Evolutionary conservation across 1,140 invertebrate species (phyloP).

Genomic region (Conus ventricosus): DNA sequence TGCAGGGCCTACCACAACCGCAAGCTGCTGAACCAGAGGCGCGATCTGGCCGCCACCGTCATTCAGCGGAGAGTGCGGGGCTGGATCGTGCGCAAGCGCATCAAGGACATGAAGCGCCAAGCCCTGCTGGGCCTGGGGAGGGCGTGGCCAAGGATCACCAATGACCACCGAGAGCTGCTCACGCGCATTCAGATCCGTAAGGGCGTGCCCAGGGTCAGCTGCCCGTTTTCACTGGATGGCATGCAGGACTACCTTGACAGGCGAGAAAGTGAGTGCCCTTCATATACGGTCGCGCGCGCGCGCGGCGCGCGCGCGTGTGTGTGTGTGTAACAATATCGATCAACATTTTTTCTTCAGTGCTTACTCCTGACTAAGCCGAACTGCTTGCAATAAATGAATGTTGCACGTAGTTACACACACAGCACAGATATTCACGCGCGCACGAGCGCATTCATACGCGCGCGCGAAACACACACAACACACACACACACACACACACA

Average conservation of each 20-base stretch:
- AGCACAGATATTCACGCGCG: no score
- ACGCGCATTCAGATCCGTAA: slow-evolving; percentile 55
- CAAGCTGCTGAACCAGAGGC: slow-evolving; percentile 49
- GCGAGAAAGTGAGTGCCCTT: slow-evolving; percentile 52
- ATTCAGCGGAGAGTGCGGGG: slow-evolving; percentile 58
- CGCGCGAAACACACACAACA: no score
- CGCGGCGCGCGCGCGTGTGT: no score
- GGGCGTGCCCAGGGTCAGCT: slow-evolving; percentile 45
- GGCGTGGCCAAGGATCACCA: slow-evolving; percentile 55
- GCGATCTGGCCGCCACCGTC: slow-evolving; percentile 43
- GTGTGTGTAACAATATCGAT: no score
- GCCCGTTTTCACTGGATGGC: slow-evolving; percentile 50
- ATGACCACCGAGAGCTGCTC: slow-evolving; percentile 56
- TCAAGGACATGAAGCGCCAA: slow-evolving; percentile 54
- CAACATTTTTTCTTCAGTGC: no score
- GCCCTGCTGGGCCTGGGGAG: slow-evolving; percentile 57
- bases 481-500: no score
- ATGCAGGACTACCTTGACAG: slow-evolving; percentile 55
- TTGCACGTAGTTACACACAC: no score
- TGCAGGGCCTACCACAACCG: slow-evolving; percentile 54
- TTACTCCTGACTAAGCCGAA: no score
- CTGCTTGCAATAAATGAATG: no score
- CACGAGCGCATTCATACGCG: no score
- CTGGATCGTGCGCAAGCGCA: slow-evolving; percentile 45
- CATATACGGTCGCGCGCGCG: no score